Conservation (phyloP, 2,888 invertebrate genomes). For the Crematogaster levior region DNA sequence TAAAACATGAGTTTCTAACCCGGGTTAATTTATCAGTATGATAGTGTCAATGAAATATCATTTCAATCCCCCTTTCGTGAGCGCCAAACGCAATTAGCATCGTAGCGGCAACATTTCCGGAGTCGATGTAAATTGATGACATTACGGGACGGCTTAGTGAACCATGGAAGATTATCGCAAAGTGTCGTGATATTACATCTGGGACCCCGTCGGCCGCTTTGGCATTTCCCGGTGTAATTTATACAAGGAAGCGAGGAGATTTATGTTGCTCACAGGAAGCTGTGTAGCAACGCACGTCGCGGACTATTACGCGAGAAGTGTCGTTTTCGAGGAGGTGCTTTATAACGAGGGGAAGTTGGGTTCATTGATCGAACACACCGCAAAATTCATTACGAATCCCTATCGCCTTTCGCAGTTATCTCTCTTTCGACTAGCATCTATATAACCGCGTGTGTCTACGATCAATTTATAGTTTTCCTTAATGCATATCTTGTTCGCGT, state of each 20-base stretch:
- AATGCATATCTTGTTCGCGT: background rate
- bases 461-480: slow-evolving; percentile 18
- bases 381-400: slow-evolving; percentile 32
- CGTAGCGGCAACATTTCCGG: slow-evolving; percentile 12
- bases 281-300: slow-evolving; percentile 51
- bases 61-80: slow-evolving; percentile 5
- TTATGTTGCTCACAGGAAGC: slow-evolving; percentile 51
- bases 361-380: slow-evolving; percentile 40
- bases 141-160: slow-evolving; percentile 23
- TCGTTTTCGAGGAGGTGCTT: slow-evolving; percentile 47
- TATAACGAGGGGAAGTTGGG: slow-evolving; percentile 11
- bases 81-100: slow-evolving; percentile 24
- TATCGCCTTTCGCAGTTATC: slow-evolving; percentile 21
- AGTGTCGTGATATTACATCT: slow-evolving; percentile 31
- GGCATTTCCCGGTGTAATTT: slow-evolving; percentile 46
- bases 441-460: background rate
- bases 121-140: slow-evolving; percentile 34
- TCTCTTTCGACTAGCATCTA: background rate
- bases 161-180: slow-evolving; percentile 40
- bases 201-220: background rate
- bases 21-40: slow-evolving; percentile 17
- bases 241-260: slow-evolving; percentile 54
- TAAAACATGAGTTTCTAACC: background rate
- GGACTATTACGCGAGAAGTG: slow-evolving; percentile 50
- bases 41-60: slow-evolving; percentile 33